phyloP scores from a whole-genome alignment of 2,113 vertebrate species.

The Opisthocomus hoazin region DNA sequence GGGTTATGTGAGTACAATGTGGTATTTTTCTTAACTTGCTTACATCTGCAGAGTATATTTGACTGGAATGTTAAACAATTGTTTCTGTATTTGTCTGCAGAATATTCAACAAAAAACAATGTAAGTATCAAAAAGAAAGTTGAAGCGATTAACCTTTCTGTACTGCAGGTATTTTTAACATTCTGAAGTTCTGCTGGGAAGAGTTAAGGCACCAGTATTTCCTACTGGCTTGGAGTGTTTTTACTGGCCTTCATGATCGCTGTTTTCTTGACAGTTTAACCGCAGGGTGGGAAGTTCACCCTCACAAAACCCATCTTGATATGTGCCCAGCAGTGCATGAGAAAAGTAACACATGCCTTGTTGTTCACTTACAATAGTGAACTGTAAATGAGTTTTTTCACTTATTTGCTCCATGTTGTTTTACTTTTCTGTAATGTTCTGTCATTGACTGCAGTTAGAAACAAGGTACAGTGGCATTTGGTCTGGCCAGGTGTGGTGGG shows the following conservation, averaged over 20 bases:
- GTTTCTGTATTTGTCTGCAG: slow-evolving; percentile 95
- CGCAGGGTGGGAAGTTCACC: neutral
- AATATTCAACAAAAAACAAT: slow-evolving; percentile 94
- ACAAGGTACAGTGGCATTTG: neutral
- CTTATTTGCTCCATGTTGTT: neutral
- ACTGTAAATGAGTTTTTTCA: neutral
- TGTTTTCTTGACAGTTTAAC: neutral
- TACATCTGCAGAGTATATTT: slow-evolving; percentile 95
- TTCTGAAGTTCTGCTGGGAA: neutral
- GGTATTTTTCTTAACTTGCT: slow-evolving; percentile 74
- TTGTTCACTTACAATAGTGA: neutral
- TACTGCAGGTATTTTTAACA: neutral
- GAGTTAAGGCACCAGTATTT: neutral
- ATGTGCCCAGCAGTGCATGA: neutral
- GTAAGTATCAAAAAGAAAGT: slow-evolving; percentile 76
- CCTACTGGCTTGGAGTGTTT: neutral
- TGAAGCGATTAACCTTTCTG: neutral
- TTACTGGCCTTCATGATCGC: neutral
- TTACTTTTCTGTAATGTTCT: neutral
- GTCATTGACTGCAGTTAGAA: neutral
- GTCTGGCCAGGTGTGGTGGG: neutral
- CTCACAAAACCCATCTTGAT: neutral
- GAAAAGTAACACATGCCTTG: neutral
- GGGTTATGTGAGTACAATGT: neutral
- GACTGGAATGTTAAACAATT: slow-evolving; percentile 99